These are phyloP conservation scores for Euborellia annulipes DNA, from an alignment of 1,140 invertebrate genomes.

Conservation along the genomic window DNA sequence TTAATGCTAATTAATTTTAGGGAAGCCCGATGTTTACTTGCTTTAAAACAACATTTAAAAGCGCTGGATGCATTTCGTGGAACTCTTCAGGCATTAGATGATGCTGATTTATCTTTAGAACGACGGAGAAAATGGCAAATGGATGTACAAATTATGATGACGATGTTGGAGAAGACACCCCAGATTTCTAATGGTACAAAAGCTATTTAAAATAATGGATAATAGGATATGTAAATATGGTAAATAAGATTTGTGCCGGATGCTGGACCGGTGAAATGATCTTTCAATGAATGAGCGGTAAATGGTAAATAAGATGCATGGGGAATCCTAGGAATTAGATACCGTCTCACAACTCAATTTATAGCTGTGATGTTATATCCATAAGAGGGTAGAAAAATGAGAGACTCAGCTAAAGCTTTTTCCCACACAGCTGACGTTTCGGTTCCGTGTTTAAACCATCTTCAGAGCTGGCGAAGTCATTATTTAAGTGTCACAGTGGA, in stretches of 20 bases:
- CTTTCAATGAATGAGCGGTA: background rate
- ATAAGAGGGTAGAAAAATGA: no score
- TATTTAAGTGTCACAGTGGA: no score
- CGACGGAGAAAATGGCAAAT: slow-evolving; percentile 44
- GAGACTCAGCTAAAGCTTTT: no score
- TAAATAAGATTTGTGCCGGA: background rate
- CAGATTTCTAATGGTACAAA: slow-evolving; percentile 17
- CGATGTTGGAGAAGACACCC: slow-evolving; percentile 36
- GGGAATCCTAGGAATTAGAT: no score
- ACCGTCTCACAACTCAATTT: no score
- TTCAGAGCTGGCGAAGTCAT: no score
- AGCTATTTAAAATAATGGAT: slow-evolving; percentile 1
- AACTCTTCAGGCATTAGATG: slow-evolving; percentile 43
- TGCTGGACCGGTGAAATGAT: background rate
- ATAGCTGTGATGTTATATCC: no score
- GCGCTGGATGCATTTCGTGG: slow-evolving; percentile 48
- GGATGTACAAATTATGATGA: slow-evolving; percentile 55
- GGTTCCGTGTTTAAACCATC: no score
- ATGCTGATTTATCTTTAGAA: slow-evolving; percentile 43
- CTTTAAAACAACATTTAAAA: slow-evolving; percentile 46
- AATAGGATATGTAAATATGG: background rate
- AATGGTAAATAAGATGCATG: no score
- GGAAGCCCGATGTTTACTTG: slow-evolving; percentile 53
- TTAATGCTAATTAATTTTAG: slow-evolving; percentile 11
- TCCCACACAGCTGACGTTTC: no score